phyloP scores from a whole-genome alignment of 2,113 vertebrate genomes.

The Penelope pileata region DNA sequence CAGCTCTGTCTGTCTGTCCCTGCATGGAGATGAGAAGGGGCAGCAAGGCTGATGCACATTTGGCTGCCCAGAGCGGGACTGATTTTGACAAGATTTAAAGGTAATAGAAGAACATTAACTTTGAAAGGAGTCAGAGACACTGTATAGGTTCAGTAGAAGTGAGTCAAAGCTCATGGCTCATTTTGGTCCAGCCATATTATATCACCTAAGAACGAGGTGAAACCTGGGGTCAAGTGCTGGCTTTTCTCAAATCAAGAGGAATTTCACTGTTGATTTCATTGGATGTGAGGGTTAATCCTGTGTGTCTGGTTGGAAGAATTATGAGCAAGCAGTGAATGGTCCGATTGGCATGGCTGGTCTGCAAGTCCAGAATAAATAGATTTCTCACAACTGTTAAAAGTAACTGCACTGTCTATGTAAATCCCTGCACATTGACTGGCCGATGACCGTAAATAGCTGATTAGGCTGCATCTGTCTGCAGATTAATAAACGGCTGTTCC shows the following conservation, averaged over 20 bases:
- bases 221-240: background rate
- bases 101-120: background rate
- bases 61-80: background rate
- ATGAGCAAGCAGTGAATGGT: background rate
- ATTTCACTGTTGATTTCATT: background rate
- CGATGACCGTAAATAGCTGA: background rate
- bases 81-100: constrained; percentile 24
- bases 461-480: background rate
- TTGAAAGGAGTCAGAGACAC: background rate
- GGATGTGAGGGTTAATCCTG: background rate
- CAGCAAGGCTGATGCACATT: background rate
- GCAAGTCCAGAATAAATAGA: background rate
- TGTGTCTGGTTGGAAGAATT: background rate
- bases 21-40: background rate
- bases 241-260: background rate
- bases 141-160: background rate
- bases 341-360: background rate
- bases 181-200: background rate
- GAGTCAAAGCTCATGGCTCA: background rate
- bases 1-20: background rate
- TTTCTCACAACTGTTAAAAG: background rate
- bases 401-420: background rate
- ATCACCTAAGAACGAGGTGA: background rate
- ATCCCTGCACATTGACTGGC: background rate
- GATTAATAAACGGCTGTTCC: background rate